Conservation (phyloP, 2,113 vertebrate genomes). For the Plecturocebus donacophilus region DNA sequence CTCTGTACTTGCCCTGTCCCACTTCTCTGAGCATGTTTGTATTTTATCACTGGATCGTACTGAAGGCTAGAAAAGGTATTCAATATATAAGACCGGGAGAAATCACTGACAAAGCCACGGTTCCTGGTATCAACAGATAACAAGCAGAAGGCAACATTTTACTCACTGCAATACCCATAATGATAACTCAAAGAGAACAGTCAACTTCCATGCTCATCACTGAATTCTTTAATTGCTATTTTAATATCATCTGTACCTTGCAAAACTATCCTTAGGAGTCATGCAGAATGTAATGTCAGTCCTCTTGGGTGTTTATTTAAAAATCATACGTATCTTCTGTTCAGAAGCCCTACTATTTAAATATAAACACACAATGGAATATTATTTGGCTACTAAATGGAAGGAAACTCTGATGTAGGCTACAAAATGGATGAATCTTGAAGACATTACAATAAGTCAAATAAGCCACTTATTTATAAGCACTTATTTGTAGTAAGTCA, state of each 20-base stretch:
- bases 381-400: not conserved
- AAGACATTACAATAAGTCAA: too few relatives aligned
- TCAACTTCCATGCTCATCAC: not conserved
- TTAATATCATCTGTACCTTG: not conserved
- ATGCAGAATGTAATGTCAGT: not conserved
- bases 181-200: not conserved
- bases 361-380: not conserved
- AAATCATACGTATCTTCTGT: not conserved
- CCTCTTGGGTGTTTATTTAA: not conserved
- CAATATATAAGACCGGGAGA: not conserved
- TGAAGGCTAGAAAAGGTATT: slow-evolving; percentile 9
- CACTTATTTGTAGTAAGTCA: too few relatives aligned
- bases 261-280: not conserved
- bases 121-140: not conserved
- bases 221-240: not conserved
- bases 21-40: not conserved
- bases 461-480: too few relatives aligned
- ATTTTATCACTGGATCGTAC: not conserved
- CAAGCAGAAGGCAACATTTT: not conserved
- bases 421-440: not conserved
- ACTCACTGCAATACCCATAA: not conserved
- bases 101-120: not conserved
- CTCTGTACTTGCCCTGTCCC: not conserved
- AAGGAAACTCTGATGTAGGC: not conserved
- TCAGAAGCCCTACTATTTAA: slow-evolving; percentile 26